Conservation (phyloP, 2,797 vertebrate genomes). For the Catostomus latipinnis region DNA sequence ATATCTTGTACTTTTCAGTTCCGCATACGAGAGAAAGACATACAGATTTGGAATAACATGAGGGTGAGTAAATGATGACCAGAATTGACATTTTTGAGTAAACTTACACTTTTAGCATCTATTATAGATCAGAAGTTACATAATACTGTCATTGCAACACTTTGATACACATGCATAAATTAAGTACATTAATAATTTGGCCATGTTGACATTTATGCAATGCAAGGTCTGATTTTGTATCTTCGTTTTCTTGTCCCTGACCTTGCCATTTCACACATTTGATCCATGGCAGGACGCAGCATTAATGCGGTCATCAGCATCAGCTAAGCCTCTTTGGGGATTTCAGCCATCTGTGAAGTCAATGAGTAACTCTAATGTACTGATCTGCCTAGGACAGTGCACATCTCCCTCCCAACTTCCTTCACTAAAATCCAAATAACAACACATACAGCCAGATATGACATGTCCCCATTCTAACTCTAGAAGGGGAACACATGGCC, state of each 20-base stretch:
- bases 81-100: too few species aligned
- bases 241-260: background rate
- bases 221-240: background rate
- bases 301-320: slow-evolving; percentile 55
- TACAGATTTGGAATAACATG: too few species aligned
- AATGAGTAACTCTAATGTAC: slow-evolving; percentile 37
- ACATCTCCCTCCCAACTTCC: slow-evolving; percentile 33
- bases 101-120: too few species aligned
- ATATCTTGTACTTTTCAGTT: too few species aligned
- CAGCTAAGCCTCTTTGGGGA: slow-evolving; percentile 66
- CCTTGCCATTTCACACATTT: slow-evolving; percentile 47
- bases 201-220: background rate
- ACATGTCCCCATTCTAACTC: background rate
- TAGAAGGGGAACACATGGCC: background rate
- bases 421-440: slow-evolving; percentile 13
- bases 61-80: too few species aligned
- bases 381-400: slow-evolving; percentile 26
- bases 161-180: too few species aligned
- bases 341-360: slow-evolving; percentile 63
- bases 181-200: background rate
- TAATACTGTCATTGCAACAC: too few species aligned
- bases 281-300: slow-evolving; percentile 44
- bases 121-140: too few species aligned
- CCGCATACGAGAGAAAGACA: too few species aligned
- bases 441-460: slow-evolving; percentile 31